These are phyloP conservation scores for Schlechtendalia chinensis DNA, from an alignment of 1,140 invertebrate species.

Conservation along the genomic window DNA sequence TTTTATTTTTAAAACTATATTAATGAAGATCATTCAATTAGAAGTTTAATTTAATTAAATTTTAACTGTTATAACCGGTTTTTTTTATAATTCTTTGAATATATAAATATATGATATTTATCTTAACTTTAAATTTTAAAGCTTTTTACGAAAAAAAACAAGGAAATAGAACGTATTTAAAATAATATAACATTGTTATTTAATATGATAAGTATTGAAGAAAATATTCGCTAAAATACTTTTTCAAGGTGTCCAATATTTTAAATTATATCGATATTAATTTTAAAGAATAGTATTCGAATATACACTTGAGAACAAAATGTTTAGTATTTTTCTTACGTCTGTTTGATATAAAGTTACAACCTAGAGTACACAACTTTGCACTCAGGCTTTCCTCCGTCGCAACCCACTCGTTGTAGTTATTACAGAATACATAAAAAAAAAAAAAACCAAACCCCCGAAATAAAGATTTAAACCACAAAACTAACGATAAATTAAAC, in stretches of 20 bases:
- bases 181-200: neutral
- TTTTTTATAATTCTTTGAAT: no score
- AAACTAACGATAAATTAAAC: constrained; percentile 27
- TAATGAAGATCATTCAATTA: no score
- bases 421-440: constrained; percentile 4
- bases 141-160: neutral
- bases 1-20: no score
- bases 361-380: constrained; percentile 20
- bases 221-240: neutral
- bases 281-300: neutral
- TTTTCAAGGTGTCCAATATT: neutral
- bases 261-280: constrained; percentile 1
- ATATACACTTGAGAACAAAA: constrained; percentile 1
- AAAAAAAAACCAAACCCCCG: no score
- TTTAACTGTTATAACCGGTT: no score
- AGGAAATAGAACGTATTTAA: neutral
- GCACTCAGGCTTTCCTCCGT: constrained; percentile 17
- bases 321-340: neutral
- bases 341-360: neutral
- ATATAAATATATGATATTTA: no score
- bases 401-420: neutral
- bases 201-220: neutral
- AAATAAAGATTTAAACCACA: constrained; percentile 17
- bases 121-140: no score
- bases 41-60: no score